A percentile compares a stretch with the other conserved stretches of the same genome.
phyloP scores from a whole-genome alignment of 2,797 vertebrate genomes.

The Dromococcyx pavoninus region DNA sequence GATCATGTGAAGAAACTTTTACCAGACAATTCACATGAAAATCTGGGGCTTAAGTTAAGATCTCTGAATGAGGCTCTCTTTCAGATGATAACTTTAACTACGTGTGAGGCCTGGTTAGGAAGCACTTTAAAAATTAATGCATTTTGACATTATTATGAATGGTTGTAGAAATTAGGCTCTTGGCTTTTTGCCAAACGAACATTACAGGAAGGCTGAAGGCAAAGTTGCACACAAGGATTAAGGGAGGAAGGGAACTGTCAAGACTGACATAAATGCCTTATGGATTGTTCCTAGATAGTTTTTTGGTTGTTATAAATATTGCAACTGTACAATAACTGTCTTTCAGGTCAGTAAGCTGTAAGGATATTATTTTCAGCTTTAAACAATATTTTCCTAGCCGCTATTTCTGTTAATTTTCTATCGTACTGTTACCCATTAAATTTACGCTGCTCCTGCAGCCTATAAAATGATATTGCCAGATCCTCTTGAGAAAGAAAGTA shows the following conservation, averaged over 20 bases:
- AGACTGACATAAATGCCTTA: not conserved
- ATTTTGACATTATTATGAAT: slow-evolving; percentile 18
- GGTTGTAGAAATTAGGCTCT: not conserved
- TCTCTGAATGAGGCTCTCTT: not conserved
- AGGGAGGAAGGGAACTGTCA: not conserved
- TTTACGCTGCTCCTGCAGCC: not conserved
- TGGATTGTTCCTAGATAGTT: not conserved
- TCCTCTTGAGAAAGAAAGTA: not conserved
- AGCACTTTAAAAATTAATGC: slow-evolving; percentile 37
- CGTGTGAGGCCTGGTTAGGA: not conserved
- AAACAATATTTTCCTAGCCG: not conserved
- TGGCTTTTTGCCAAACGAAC: slow-evolving; percentile 4
- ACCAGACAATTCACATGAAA: not conserved
- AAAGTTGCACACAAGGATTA: not conserved
- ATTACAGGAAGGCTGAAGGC: not conserved
- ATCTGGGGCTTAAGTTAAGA: not conserved
- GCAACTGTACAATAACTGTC: not conserved
- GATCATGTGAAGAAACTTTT: not conserved
- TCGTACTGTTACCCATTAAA: not conserved
- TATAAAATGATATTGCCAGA: not conserved
- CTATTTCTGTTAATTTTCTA: not conserved
- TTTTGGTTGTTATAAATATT: not conserved
- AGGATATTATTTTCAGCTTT: not conserved
- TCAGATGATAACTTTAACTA: not conserved
- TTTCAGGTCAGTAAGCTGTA: not conserved